These are phyloP conservation scores for Rhagoletis zephyria DNA, from an alignment of 1,140 invertebrate species.

Conservation along the genomic window DNA sequence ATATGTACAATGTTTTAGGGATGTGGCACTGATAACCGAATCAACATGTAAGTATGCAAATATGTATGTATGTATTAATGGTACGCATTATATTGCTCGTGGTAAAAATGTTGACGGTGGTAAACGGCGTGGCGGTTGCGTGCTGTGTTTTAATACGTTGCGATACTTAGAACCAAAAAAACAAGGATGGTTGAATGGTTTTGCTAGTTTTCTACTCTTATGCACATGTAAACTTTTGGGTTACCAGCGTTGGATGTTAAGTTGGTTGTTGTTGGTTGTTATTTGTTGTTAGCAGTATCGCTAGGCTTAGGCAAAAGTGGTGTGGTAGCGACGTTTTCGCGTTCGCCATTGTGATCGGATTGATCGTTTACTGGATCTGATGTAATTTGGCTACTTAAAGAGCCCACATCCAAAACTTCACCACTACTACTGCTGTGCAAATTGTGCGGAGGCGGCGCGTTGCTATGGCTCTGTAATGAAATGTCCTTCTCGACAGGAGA, in stretches of 20 bases:
- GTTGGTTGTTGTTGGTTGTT: slow-evolving; percentile 48
- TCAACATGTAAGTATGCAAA: not conserved
- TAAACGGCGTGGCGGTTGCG: slow-evolving; percentile 27
- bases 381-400: slow-evolving; percentile 56
- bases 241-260: slow-evolving; percentile 50
- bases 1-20: not conserved
- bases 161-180: slow-evolving; percentile 37
- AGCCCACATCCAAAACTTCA: slow-evolving; percentile 57
- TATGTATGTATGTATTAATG: not conserved
- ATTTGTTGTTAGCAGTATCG: slow-evolving; percentile 53
- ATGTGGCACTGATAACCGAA: not conserved
- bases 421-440: slow-evolving; percentile 56
- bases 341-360: slow-evolving; percentile 43
- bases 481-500: slow-evolving; percentile 38
- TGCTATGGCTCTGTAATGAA: slow-evolving; percentile 56
- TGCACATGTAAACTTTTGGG: slow-evolving; percentile 47
- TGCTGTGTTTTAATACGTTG: not conserved
- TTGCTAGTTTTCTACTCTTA: slow-evolving; percentile 36
- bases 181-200: not conserved
- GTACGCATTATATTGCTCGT: not conserved
- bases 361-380: slow-evolving; percentile 52
- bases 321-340: slow-evolving; percentile 54
- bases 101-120: slow-evolving; percentile 42
- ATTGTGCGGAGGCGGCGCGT: slow-evolving; percentile 53
- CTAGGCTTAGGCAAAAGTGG: slow-evolving; percentile 56